Percentiles rank a stretch among this genome's conserved stretches.
Conservation (phyloP, 1,140 invertebrate genomes). For the Thaumetopoea pityocampa region DNA sequence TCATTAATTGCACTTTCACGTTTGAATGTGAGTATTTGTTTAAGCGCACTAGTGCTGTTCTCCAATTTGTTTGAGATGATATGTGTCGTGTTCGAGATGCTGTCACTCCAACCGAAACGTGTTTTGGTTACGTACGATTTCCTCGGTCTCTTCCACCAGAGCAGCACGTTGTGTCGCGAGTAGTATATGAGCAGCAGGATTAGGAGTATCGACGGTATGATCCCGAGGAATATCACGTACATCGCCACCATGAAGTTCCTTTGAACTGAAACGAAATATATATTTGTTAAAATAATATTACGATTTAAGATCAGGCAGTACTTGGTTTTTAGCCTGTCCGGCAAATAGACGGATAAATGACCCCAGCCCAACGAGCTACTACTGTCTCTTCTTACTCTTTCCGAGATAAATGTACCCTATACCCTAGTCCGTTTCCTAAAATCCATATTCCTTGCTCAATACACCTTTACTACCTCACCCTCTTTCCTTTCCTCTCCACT, state of each 20-base stretch:
- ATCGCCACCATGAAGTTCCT: conserved; percentile 84
- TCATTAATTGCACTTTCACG: not conserved
- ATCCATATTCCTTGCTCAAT: too few relatives aligned
- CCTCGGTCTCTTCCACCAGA: conserved; percentile 81
- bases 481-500: too few relatives aligned
- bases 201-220: conserved; percentile 82
- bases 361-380: too few relatives aligned
- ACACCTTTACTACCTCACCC: too few relatives aligned
- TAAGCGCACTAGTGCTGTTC: conserved; percentile 13
- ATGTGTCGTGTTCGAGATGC: conserved; percentile 12
- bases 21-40: not conserved
- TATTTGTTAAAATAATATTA: conserved; percentile 4
- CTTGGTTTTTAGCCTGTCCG: too few relatives aligned
- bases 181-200: conserved; percentile 84
- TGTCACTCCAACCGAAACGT: conserved; percentile 12
- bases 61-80: conserved; percentile 26
- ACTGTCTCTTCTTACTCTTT: too few relatives aligned
- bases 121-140: conserved; percentile 83
- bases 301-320: too few relatives aligned
- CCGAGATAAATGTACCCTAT: too few relatives aligned
- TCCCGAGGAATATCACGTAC: conserved; percentile 89
- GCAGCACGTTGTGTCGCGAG: conserved; percentile 79
- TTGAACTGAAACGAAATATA: conserved; percentile 74
- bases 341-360: too few relatives aligned
- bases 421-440: too few relatives aligned